Conservation (phyloP, 2,888 invertebrate species). For the Volucella inflata region DNA sequence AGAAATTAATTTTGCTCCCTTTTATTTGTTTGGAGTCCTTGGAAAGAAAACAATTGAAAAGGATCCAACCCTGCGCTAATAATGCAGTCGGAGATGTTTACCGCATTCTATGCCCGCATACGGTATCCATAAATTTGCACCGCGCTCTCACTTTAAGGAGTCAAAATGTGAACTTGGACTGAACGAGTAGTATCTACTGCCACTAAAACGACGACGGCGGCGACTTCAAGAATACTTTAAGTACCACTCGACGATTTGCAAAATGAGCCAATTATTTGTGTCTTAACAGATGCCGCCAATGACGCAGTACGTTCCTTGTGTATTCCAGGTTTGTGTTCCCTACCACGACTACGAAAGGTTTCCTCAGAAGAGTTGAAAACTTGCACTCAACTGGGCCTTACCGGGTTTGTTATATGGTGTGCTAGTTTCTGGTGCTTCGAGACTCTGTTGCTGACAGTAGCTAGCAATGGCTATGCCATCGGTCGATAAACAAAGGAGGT, state of each 20-base stretch:
- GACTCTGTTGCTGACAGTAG: background rate
- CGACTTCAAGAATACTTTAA: conserved; percentile 41
- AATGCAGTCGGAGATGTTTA: conserved; percentile 52
- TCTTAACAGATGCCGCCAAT: conserved; percentile 69
- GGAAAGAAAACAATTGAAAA: conserved; percentile 41
- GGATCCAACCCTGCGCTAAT: conserved; percentile 54
- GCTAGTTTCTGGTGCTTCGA: background rate
- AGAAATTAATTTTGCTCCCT: conserved; percentile 60
- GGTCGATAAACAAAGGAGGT: conserved; percentile 46
- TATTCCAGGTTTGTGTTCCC: conserved; percentile 6
- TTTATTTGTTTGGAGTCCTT: conserved; percentile 64
- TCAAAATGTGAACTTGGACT: conserved; percentile 11
- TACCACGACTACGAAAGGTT: conserved; percentile 12
- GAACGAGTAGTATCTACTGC: conserved; percentile 26
- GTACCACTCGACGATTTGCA: conserved; percentile 73
- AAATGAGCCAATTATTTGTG: conserved; percentile 73
- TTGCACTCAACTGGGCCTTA: conserved; percentile 14
- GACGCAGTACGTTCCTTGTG: conserved; percentile 12
- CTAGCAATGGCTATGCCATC: background rate
- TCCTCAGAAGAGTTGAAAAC: conserved; percentile 23
- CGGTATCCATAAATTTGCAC: conserved; percentile 50
- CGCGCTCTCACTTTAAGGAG: conserved; percentile 56
- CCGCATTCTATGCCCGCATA: conserved; percentile 35
- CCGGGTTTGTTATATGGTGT: background rate
- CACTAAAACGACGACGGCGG: background rate